Evolutionary conservation across 53 echinoderm and acorn worm genomes (phyloP), one percentile per base, ranked within the genome.

Genomic region (Holothuria leucospilota): DNA sequence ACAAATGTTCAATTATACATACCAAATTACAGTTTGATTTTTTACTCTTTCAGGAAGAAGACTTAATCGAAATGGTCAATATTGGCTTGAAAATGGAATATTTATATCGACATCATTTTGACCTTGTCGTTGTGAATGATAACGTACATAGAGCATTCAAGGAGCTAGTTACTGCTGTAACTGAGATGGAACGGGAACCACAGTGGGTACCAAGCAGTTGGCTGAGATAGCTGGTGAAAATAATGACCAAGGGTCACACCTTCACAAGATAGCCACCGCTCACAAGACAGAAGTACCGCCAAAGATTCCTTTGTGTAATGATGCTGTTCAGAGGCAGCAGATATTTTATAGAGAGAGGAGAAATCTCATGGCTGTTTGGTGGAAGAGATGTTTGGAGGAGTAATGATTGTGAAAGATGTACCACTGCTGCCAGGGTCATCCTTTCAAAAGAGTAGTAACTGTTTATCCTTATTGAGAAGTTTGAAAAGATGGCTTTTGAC

Each of bases 191-290:
- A 64, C 87, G 73, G 16, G 95, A 98, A 59, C 92, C 95, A 13
- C 95, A 95, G 70, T 98, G 99, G 99, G 92, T 98, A 18, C 95
- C 99, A 9, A 92, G 88, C 88, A 75, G 88, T 39, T 98, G 99
- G 99, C 85, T 98, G 70, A 90, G 95, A 34, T 98, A 95, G 91
- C 84, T 82, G 29, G 13, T n/a, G 49, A 20, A 13, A 46, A 5
- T 8, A 51, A 42, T 26, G 28, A 28, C 65, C 24, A 64, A 64
- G 65, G 20, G 24, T 21, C 24, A 28, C n/a, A 21, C 65, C n/a
- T 46, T 5, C 11, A 11, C 11, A 11, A 46, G 46, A 46, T 46
- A 34, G 34, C 34, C 34, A 34, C 1, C 34, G 3, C 3, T 34
- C 3, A 34, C 34, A 34, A 34, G 46, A 46, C 11, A 46, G 46